Base-by-base conservation (phyloP, 2,888 invertebrate species). In the Idaea dimidiata region DNA sequence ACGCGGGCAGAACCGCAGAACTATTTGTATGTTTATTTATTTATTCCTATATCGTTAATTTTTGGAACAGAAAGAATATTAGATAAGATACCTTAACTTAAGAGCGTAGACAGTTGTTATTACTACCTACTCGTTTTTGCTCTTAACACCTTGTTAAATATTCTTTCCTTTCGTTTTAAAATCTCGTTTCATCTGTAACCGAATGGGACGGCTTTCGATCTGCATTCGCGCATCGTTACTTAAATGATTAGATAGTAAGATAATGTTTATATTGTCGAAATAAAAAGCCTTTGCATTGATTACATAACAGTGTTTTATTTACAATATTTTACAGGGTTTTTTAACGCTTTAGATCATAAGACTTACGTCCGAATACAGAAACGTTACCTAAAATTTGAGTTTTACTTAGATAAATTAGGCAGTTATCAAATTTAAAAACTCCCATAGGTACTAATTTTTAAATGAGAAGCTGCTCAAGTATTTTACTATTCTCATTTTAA, bases 271-370 rank as follows among this genome's bases (percentile, higher is more conserved):
- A 77, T 83, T 86, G 83, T 84, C 87, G 68, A 80, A 86, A 86
- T 67, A 86, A 83, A 91, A 91, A 91, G 90, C 89, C 91, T 91
- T 84, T 88, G 91, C 91, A 89, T 89, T 89, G 88, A 91, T 89
- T 85, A 78, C 66, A 70, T 64, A 56, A 58, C 8, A 56, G 18
- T 65, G 73, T 88, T 87, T 88, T 86, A 87, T 80, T 77, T 70
- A 72, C 62, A 71, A 65, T 64, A 60, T 62, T n/a, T 55, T 58
- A 60, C 16, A 57, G 63, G 17, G 65, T 62, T 68, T 70, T 69
- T 62, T 70, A n/a, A 69, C 56, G 62, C 16, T 63, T 61, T 8
- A 63, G 14, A 43, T 33, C 31, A 53, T n/a, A n/a, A n/a, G n/a
- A 59, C 17, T 59, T 59, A 65, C 33, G 31, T 43, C 4, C 7